A percentile compares a stretch with the other conserved stretches of the same genome.
Conservation (phyloP, 2,888 invertebrate genomes). For the Colletes collaris region DNA sequence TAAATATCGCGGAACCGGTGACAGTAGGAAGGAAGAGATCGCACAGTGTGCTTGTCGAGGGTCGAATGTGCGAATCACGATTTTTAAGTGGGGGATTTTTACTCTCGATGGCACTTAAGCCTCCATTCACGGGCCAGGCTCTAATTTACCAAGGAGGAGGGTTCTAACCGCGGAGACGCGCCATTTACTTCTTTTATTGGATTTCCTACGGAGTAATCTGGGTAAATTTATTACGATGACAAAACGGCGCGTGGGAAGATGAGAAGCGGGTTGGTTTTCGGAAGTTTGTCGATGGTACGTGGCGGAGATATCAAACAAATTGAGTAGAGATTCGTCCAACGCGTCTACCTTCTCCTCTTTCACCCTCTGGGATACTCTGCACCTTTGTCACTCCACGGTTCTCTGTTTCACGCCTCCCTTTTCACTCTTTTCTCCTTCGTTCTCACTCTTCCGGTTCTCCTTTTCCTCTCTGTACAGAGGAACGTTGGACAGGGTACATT, state of each 20-base stretch:
- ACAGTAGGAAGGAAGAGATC: constrained; percentile 62
- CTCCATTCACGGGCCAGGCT: constrained; percentile 36
- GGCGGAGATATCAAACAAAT: constrained; percentile 74
- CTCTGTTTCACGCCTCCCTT: constrained; percentile 14
- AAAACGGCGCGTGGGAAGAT: constrained; percentile 69
- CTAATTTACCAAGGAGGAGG: constrained; percentile 18
- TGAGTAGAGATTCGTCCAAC: constrained; percentile 74
- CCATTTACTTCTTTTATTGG: constrained; percentile 44
- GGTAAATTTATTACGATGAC: constrained; percentile 70
- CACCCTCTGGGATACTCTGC: not conserved
- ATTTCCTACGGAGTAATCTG: constrained; percentile 34
- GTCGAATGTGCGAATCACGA: constrained; percentile 69
- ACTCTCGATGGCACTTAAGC: constrained; percentile 54
- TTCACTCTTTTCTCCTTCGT: constrained; percentile 15
- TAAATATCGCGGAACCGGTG: constrained; percentile 47
- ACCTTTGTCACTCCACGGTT: constrained; percentile 11
- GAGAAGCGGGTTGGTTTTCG: constrained; percentile 30
- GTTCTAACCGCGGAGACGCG: constrained; percentile 23
- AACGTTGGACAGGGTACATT: constrained; percentile 36
- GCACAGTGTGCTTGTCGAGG: constrained; percentile 23
- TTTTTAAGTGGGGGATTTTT: constrained; percentile 71
- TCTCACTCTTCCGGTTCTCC: not conserved
- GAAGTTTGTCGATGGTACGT: constrained; percentile 52
- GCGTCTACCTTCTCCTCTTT: constrained; percentile 26
- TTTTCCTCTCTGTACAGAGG: not conserved